Conservation (phyloP, 2,888 invertebrate species). For the Idaea dimidiata region DNA sequence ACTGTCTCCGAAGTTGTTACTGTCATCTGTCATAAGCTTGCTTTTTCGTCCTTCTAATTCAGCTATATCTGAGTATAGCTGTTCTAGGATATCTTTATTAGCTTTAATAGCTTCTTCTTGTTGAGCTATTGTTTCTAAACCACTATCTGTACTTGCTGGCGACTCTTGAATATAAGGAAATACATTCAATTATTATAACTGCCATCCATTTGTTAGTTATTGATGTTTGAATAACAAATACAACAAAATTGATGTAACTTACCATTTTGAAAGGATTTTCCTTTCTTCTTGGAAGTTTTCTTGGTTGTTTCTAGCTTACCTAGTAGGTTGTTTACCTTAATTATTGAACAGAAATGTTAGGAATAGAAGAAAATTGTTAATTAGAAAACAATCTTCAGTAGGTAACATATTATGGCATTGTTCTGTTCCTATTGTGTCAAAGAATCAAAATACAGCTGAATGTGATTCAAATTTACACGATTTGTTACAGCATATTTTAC, state of each 20-base stretch:
- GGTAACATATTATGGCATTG: too few relatives aligned
- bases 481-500: too few relatives aligned
- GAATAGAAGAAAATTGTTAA: background rate
- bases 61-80: slow-evolving; percentile 62
- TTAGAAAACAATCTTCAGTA: too few relatives aligned
- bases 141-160: slow-evolving; percentile 49
- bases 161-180: slow-evolving; percentile 41
- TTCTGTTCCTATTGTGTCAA: too few relatives aligned
- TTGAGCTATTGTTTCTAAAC: slow-evolving; percentile 58
- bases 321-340: slow-evolving; percentile 60
- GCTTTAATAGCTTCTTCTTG: slow-evolving; percentile 73
- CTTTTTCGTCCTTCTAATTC: slow-evolving; percentile 58
- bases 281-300: slow-evolving; percentile 53
- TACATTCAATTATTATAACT: background rate
- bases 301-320: slow-evolving; percentile 56
- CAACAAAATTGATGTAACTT: slow-evolving; percentile 19
- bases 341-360: slow-evolving; percentile 2
- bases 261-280: slow-evolving; percentile 46
- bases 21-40: slow-evolving; percentile 45
- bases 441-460: too few relatives aligned
- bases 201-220: background rate
- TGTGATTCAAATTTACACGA: too few relatives aligned
- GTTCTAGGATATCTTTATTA: slow-evolving; percentile 70
- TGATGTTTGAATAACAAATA: background rate
- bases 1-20: slow-evolving; percentile 53